Conservation (phyloP, 2,797 vertebrate species). For the Salmo trutta region DNA sequence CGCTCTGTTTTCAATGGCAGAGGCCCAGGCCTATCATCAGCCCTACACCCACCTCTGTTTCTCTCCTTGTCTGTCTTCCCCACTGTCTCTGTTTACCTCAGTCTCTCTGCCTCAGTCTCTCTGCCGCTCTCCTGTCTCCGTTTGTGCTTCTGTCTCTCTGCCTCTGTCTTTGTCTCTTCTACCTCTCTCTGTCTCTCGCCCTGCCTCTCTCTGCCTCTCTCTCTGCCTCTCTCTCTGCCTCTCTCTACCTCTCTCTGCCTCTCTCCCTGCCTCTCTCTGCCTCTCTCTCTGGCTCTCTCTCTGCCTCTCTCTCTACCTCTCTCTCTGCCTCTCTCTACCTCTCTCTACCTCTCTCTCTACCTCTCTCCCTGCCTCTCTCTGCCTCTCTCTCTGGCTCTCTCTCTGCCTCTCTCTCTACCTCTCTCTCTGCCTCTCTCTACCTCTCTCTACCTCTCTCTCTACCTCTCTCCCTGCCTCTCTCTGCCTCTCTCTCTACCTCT, state of each 20-base stretch:
- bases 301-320: background rate
- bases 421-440: background rate
- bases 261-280: background rate
- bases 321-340: background rate
- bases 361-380: too few species aligned
- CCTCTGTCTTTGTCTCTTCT: background rate
- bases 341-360: background rate
- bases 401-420: background rate
- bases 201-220: background rate
- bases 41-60: background rate
- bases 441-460: background rate
- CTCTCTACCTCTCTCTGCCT: background rate
- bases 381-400: too few species aligned
- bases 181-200: background rate
- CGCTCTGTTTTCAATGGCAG: constrained; percentile 1
- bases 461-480: too few species aligned
- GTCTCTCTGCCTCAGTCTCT: constrained; percentile 5
- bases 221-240: background rate
- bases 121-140: background rate
- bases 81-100: background rate
- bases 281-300: too few species aligned
- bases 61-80: background rate
- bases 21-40: background rate
- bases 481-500: too few species aligned
- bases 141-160: too few species aligned